These are phyloP conservation scores for Sebastes matsubarae DNA, from an alignment of 2,797 vertebrate species.

Conservation along the genomic window DNA sequence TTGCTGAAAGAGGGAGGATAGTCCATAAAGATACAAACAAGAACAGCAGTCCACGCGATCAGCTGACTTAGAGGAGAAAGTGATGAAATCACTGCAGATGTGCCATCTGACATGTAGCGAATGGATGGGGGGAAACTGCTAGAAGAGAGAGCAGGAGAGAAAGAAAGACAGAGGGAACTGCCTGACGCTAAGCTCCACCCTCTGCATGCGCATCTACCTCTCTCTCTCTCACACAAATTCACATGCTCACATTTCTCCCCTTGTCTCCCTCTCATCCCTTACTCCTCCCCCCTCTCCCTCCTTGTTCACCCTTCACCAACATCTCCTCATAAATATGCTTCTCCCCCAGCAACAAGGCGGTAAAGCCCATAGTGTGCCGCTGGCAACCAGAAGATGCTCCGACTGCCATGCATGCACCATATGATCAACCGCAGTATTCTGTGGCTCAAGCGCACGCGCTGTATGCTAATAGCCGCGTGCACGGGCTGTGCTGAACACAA, in stretches of 20 bases:
- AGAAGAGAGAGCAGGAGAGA: constrained; percentile 59
- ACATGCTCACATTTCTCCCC: constrained; percentile 61
- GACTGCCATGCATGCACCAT: constrained; percentile 19
- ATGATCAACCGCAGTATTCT: constrained; percentile 13
- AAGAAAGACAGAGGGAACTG: constrained; percentile 67
- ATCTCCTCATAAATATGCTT: constrained; percentile 73
- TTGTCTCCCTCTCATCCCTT: constrained; percentile 47
- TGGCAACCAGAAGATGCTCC: constrained; percentile 39
- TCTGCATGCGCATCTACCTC: constrained; percentile 68
- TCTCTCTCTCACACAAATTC: constrained; percentile 33
- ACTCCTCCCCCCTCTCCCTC: constrained; percentile 56
- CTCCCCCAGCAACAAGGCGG: constrained; percentile 64
- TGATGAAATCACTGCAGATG: constrained; percentile 54
- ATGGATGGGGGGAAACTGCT: constrained; percentile 30
- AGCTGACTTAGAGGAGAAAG: constrained; percentile 6
- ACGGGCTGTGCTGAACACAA: neutral
- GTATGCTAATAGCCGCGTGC: neutral
- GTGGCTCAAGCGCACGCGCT: neutral
- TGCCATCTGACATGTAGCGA: constrained; percentile 14
- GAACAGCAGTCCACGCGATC: constrained; percentile 26
- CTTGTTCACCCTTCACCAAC: constrained; percentile 80
- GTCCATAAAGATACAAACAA: constrained; percentile 47
- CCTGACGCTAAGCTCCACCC: constrained; percentile 82
- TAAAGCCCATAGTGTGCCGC: constrained; percentile 14
- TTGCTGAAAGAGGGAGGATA: constrained; percentile 29